Conservation (phyloP, 2,113 vertebrate species). For the Lampris incognitus region DNA sequence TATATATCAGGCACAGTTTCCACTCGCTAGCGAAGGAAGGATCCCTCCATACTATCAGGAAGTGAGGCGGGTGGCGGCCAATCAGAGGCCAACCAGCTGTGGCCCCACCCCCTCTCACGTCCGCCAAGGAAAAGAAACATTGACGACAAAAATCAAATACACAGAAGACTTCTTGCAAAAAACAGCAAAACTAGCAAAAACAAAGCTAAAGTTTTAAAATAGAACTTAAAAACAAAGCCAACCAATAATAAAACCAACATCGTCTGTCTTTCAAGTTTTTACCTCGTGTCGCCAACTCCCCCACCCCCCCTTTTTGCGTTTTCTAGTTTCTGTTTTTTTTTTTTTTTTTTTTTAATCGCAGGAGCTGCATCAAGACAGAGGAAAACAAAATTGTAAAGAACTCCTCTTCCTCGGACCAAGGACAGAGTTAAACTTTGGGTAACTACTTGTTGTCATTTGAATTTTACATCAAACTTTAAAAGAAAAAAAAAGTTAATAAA, state of each 20-base stretch:
- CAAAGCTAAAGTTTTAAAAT: constrained; percentile 72
- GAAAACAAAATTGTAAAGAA: constrained; percentile 50
- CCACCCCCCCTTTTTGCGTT: neutral
- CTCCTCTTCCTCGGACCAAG: constrained; percentile 63
- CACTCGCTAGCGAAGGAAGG: constrained; percentile 85
- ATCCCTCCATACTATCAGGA: constrained; percentile 63
- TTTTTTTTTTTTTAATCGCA: constrained; percentile 22
- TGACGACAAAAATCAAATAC: constrained; percentile 79
- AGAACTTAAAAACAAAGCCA: constrained; percentile 83
- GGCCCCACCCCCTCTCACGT: constrained; percentile 61
- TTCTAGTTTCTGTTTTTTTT: too few species aligned
- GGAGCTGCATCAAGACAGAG: constrained; percentile 52
- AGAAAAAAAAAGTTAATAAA: neutral
- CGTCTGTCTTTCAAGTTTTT: constrained; percentile 92
- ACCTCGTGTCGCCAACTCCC: constrained; percentile 72
- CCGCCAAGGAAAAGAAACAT: constrained; percentile 64
- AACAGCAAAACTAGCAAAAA: constrained; percentile 78
- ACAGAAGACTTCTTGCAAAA: constrained; percentile 71
- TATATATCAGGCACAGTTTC: constrained; percentile 96
- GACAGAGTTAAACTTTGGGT: constrained; percentile 76
- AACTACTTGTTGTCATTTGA: constrained; percentile 63
- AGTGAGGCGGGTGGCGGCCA: constrained; percentile 58
- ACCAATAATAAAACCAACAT: constrained; percentile 80
- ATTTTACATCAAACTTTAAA: constrained; percentile 73
- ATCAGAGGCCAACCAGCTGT: constrained; percentile 60